Evolutionary conservation across 2,113 vertebrate genomes (phyloP).

Genomic region (Odocoileus virginianus): DNA sequence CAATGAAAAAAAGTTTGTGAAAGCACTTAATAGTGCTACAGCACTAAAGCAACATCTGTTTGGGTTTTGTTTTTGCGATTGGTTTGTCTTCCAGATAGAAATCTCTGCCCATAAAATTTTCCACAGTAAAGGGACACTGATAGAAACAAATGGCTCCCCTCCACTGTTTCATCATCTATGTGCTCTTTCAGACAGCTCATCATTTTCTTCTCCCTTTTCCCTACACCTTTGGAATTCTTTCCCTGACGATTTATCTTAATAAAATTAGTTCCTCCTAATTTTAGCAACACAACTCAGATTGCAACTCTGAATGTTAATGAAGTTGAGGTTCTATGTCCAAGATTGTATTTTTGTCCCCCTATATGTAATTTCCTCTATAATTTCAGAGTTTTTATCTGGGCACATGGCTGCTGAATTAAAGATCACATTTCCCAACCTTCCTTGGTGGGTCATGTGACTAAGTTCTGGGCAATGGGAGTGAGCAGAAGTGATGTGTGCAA

Average conservation of each 20-base stretch:
- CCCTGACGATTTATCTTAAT: background rate
- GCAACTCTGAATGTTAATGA: background rate
- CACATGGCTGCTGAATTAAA: background rate
- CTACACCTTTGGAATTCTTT: background rate
- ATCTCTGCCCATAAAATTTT: constrained; percentile 9
- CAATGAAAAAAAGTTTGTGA: background rate
- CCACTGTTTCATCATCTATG: background rate
- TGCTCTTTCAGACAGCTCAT: background rate
- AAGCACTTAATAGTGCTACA: background rate
- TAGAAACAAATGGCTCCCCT: background rate
- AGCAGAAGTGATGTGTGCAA: background rate
- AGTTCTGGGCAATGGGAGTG: background rate
- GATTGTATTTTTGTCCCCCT: background rate
- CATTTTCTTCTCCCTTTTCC: background rate
- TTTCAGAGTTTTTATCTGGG: background rate
- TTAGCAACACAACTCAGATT: background rate
- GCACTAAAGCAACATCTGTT: background rate
- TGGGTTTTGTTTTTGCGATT: background rate
- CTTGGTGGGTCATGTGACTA: background rate
- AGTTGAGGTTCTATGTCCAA: background rate
- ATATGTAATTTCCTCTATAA: background rate
- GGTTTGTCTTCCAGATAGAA: constrained; percentile 34
- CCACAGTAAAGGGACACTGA: background rate
- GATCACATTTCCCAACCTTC: background rate
- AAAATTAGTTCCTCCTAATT: background rate